phyloP scores from a whole-genome alignment of 1,140 invertebrate species.

The Bombus turneri region DNA sequence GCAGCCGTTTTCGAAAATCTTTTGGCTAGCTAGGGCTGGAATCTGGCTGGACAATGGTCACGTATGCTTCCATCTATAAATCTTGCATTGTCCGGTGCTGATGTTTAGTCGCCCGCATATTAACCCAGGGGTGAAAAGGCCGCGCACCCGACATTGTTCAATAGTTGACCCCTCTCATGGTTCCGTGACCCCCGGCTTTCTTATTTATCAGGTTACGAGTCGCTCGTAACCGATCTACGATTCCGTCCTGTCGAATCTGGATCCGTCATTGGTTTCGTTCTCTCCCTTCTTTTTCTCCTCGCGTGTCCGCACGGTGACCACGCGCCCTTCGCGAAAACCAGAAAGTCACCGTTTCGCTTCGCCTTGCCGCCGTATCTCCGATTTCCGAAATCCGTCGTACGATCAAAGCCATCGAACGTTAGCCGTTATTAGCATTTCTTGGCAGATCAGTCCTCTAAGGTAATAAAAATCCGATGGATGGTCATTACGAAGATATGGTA shows the following conservation, averaged over 20 bases:
- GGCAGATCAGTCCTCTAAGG: not conserved
- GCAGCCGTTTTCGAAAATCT: constrained; percentile 56
- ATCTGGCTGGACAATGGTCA: constrained; percentile 71
- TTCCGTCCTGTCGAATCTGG: constrained; percentile 34
- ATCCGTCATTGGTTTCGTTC: not conserved
- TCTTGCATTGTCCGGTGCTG: constrained; percentile 79
- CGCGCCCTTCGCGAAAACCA: constrained; percentile 5
- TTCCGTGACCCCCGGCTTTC: constrained; percentile 73
- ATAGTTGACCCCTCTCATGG: constrained; percentile 77
- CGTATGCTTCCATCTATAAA: constrained; percentile 79
- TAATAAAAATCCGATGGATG: not conserved
- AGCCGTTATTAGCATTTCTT: no score
- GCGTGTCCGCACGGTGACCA: not conserved
- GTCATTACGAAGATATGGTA: no score
- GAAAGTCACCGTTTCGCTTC: not conserved
- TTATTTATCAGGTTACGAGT: constrained; percentile 80
- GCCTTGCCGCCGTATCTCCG: not conserved
- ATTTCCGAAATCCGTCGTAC: not conserved
- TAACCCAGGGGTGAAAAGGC: constrained; percentile 80
- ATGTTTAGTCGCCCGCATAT: constrained; percentile 82
- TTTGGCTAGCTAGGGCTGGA: constrained; percentile 7
- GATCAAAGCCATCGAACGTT: not conserved
- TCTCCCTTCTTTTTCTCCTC: not conserved
- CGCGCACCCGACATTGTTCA: constrained; percentile 78
- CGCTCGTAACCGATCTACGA: constrained; percentile 63